phyloP scores from a whole-genome alignment of 2,888 invertebrate genomes.

The Cosmia trapezina region DNA sequence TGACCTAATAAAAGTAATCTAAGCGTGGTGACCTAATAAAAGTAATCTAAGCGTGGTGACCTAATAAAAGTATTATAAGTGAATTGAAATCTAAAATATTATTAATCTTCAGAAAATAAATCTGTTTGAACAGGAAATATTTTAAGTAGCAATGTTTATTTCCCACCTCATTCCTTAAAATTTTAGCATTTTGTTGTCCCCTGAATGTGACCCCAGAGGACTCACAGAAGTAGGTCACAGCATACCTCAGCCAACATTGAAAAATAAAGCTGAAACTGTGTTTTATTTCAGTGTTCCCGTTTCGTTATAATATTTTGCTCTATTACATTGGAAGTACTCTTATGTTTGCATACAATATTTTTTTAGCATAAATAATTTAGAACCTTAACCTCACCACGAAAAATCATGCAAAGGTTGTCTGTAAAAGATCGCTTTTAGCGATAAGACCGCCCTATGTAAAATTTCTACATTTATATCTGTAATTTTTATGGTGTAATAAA shows the following conservation, averaged over 20 bases:
- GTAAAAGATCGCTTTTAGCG: no score
- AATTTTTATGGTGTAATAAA: no score
- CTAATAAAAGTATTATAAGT: no score
- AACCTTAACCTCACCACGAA: no score
- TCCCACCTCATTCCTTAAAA: slow-evolving; percentile 3
- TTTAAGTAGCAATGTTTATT: not conserved
- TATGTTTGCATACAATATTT: not conserved
- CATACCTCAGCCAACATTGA: slow-evolving; percentile 25
- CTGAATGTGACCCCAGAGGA: slow-evolving; percentile 6
- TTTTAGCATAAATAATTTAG: not conserved
- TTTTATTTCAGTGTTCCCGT: slow-evolving; percentile 22
- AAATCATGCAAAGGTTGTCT: no score
- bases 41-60: no score
- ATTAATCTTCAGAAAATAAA: not conserved
- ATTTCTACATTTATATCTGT: no score
- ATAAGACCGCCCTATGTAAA: no score
- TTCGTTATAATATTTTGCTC: not conserved
- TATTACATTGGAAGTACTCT: not conserved
- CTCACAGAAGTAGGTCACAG: slow-evolving; percentile 36
- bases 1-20: no score
- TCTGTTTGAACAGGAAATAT: not conserved
- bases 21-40: no score
- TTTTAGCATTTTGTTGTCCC: not conserved
- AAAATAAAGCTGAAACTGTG: slow-evolving; percentile 31
- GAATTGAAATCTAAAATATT: no score